Evolutionary conservation across 2,797 vertebrate species (phyloP).

Genomic region (Atherinosoma microstoma): DNA sequence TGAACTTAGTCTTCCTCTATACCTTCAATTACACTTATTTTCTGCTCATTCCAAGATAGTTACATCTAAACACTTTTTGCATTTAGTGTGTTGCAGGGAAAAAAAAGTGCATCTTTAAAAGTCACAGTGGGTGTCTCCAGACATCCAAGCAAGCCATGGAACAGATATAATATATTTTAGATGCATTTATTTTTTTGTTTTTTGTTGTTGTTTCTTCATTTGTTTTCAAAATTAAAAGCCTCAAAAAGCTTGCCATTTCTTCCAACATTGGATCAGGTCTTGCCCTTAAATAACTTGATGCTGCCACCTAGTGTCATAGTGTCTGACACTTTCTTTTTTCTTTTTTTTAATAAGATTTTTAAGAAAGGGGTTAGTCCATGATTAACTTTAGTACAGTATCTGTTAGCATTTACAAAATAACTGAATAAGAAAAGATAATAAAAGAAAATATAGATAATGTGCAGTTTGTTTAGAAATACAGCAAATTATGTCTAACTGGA

Average conservation of each 20-base stretch:
- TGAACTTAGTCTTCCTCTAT: neutral
- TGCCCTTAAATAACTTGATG: conserved; percentile 75
- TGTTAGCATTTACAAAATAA: conserved; percentile 19
- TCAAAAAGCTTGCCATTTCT: conserved; percentile 9
- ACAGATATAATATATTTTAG: conserved; percentile 18
- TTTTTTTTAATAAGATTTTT: neutral
- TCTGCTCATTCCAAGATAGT: neutral
- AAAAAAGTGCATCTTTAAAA: neutral
- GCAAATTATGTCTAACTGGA: neutral
- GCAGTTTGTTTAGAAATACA: neutral
- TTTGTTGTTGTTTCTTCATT: neutral
- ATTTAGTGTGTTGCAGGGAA: neutral
- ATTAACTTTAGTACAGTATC: neutral
- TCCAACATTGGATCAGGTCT: neutral
- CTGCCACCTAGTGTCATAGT: conserved; percentile 78
- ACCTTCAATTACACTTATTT: neutral
- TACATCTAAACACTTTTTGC: neutral
- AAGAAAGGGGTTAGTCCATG: neutral
- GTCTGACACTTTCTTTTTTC: neutral
- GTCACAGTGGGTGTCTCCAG: neutral
- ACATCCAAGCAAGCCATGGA: neutral
- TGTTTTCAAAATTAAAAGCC: conserved; percentile 10
- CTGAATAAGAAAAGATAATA: neutral
- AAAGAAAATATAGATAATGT: neutral
- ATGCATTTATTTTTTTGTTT: conserved; percentile 25